phyloP scores from a whole-genome alignment of 1,140 invertebrate species.

The Drosophila lini region DNA sequence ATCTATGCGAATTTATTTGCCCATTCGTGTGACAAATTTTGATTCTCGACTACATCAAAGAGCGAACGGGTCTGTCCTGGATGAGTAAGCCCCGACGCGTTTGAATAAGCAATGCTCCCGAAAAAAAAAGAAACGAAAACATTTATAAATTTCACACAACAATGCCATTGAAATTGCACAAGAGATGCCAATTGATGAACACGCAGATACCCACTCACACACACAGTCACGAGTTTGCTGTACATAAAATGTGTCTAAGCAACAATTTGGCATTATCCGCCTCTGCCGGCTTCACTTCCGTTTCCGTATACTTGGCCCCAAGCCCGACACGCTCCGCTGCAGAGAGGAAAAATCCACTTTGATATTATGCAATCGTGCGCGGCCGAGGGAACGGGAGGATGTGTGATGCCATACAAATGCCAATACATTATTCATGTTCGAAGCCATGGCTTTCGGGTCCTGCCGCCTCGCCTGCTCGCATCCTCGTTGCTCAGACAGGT shows the following conservation, averaged over 20 bases:
- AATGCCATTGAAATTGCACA: conserved; percentile 39
- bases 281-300: conserved; percentile 23
- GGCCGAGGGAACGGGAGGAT: conserved; percentile 9
- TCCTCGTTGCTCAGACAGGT: conserved; percentile 62
- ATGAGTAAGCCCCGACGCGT: conserved; percentile 16
- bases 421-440: conserved; percentile 68
- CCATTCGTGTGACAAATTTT: conserved; percentile 37
- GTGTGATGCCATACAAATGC: conserved; percentile 33
- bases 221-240: conserved; percentile 6
- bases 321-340: conserved; percentile 40
- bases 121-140: conserved; percentile 22
- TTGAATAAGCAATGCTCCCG: conserved; percentile 12
- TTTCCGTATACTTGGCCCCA: conserved; percentile 19
- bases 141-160: conserved; percentile 65
- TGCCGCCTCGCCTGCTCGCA: background rate
- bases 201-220: conserved; percentile 10
- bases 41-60: conserved; percentile 20
- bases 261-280: conserved; percentile 50
- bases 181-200: conserved; percentile 28
- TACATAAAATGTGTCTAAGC: conserved; percentile 45
- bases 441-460: conserved; percentile 30
- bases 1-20: conserved; percentile 11
- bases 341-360: conserved; percentile 60
- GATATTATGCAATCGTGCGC: conserved; percentile 73
- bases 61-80: conserved; percentile 7